These are phyloP conservation scores for Anas platyrhynchos DNA, from an alignment of 2,113 vertebrate species.

Conservation along the genomic window DNA sequence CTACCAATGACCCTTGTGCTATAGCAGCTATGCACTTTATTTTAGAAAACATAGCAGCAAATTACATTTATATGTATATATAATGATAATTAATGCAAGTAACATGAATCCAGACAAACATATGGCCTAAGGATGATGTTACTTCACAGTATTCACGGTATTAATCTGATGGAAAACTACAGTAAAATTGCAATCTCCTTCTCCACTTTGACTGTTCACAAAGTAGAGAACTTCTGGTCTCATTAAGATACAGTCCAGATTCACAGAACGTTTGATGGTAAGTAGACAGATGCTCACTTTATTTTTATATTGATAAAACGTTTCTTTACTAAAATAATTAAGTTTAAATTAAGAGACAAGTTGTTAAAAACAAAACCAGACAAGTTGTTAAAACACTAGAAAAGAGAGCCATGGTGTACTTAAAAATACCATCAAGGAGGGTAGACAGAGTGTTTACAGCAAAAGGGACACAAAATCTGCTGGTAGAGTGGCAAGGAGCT, in stretches of 20 bases:
- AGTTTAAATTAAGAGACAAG: slow-evolving; percentile 51
- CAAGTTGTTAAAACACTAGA: slow-evolving; percentile 57
- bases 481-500: slow-evolving; percentile 19
- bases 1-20: neutral
- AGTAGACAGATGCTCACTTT: slow-evolving; percentile 54
- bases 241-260: slow-evolving; percentile 24
- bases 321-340: slow-evolving; percentile 63
- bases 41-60: neutral
- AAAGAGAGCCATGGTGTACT: slow-evolving; percentile 22
- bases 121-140: neutral
- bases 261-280: slow-evolving; percentile 33
- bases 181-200: neutral
- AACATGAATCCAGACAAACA: neutral
- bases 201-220: neutral
- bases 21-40: neutral
- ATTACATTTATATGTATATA: neutral
- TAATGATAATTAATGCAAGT: neutral
- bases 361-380: slow-evolving; percentile 63
- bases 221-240: neutral
- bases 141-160: neutral
- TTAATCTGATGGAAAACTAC: neutral
- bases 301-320: slow-evolving; percentile 56
- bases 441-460: slow-evolving; percentile 43
- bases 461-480: slow-evolving; percentile 47
- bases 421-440: slow-evolving; percentile 47